Evolutionary conservation across 1,140 invertebrate genomes (phyloP).

Genomic region (Halesus radiatus): DNA sequence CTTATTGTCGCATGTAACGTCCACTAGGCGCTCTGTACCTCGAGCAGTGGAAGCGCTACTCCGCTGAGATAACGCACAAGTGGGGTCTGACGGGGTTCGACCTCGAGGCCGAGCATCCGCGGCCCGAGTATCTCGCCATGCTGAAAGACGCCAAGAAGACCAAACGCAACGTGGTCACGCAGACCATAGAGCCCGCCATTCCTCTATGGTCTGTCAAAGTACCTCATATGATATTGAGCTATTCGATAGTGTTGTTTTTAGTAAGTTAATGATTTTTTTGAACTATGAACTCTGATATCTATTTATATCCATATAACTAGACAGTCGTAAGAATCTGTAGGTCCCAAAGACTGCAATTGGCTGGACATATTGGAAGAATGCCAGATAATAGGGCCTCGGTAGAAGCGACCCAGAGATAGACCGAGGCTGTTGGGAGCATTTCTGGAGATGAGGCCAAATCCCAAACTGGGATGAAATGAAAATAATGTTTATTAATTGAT

Average conservation of each 20-base stretch:
- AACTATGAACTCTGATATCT: no score
- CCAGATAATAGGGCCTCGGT: no score
- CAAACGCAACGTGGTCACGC: constrained; percentile 49
- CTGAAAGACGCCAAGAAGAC: constrained; percentile 32
- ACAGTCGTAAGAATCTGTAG: no score
- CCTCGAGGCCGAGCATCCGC: constrained; percentile 88
- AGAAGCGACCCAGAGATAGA: no score
- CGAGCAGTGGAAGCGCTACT: constrained; percentile 96
- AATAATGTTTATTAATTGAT: no score
- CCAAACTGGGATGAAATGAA: no score
- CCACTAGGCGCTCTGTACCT: constrained; percentile 83
- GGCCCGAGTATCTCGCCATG: constrained; percentile 70
- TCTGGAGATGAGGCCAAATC: no score
- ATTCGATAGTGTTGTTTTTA: constrained; percentile 45
- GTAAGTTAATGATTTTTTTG: constrained; percentile 36
- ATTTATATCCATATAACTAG: no score
- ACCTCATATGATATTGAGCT: constrained; percentile 45
- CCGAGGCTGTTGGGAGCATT: no score
- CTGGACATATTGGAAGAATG: no score
- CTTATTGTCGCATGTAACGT: no score
- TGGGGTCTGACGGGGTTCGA: constrained; percentile 93
- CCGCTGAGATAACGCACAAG: constrained; percentile 89
- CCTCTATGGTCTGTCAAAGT: constrained; percentile 46
- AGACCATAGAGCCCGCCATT: constrained; percentile 39
- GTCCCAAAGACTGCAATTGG: no score